Evolutionary conservation across 2,797 vertebrate genomes (phyloP), one percentile per base, ranked within the genome.

Genomic region (Sebastolobus alascanus): DNA sequence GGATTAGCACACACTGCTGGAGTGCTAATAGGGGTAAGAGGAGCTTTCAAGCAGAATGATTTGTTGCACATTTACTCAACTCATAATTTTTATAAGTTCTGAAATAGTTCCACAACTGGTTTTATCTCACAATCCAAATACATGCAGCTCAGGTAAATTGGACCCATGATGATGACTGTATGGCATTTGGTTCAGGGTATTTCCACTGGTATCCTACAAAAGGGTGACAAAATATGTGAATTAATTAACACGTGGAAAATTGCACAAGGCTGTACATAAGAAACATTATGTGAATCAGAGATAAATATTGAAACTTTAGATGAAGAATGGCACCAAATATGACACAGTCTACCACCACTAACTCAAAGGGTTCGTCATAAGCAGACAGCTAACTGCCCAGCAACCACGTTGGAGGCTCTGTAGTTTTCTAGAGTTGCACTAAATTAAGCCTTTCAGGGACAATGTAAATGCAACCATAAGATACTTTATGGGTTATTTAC

Each of bases 1-100:
- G 97, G 96, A 50, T 92, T 97, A n/a, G 96, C 97, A 2, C 89
- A 97, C 81, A 92, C 91, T 0, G 93, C 96, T 1, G 96, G 96
- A 0, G 93, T 96, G 5, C 88, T 97, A 22, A 94, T 96, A 0
- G 96, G 93, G 71, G 96, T 97, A 86, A 95, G 93, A 87, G 10
- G 3, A n/a, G 13, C 65, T 43, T 37, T n/a, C 12, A 10, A 29
- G 11, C 27, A 58, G 5, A 40, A 29, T 13, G 0, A 27, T 8
- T 31, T 50, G 29, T 16, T n/a, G 22, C 11, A 40, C 8, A 31
- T 58, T 43, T 40, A 43, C 10, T 52, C 20, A 50, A 16, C n/a
- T 73, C 9, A 35, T 5, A 4, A 6, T 33, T 46, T 31, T 9
- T 13, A 3, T 22, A 55, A n/a, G 11, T 73, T 52, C 25, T n/a